Evolutionary conservation across 2,888 invertebrate species (phyloP), one percentile per base, ranked within the genome.

Genomic region (Punctoribates punctum): DNA sequence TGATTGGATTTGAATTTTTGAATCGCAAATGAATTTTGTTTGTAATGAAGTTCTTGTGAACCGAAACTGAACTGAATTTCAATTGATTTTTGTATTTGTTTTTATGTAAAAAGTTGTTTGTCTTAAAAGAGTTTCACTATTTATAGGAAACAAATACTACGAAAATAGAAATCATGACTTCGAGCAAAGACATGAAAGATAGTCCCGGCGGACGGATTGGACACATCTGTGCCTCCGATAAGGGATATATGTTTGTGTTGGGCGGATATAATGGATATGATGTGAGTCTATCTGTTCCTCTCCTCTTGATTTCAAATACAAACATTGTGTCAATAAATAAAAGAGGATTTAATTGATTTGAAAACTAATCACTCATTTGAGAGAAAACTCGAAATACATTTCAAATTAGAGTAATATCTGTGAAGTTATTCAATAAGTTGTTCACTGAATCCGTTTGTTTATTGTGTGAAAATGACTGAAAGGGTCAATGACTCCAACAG

Each of bases 261-360:
- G 83, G 83, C 75, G 84, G 84, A n/a, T 83, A 83, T 70, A 77
- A 83, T 76, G 84, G 84, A 20, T 83, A 83, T 73, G 78, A 72
- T 75, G 80, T 80, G 77, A 78, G 77, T 73, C 48, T 17, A 48
- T 9, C 48, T 17, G 13, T 48, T 48, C n/a, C n/a, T 13, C n/a
- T 48, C 15, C 5, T 13, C 13, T 48, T 48, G 13, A 3, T 48
- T 13, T 48, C 5, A 48, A 48, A 48, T 34, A 34, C 34, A 34
- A 34, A 34, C 34, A 34, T 34, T 34, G 34, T 34, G 34, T 34
- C 34, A 34, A 34, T 34, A 34, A 34, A 34, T 34, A 34, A 34
- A 34, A 6, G 5, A 34, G 8, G 8, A 34, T 34, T 34, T 34
- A 8, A 34, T 34, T 34, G 5, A 34, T 34, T 34, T 34, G 4